Conservation (phyloP, 2,113 vertebrate species). For the Amblyopsis rosae region DNA sequence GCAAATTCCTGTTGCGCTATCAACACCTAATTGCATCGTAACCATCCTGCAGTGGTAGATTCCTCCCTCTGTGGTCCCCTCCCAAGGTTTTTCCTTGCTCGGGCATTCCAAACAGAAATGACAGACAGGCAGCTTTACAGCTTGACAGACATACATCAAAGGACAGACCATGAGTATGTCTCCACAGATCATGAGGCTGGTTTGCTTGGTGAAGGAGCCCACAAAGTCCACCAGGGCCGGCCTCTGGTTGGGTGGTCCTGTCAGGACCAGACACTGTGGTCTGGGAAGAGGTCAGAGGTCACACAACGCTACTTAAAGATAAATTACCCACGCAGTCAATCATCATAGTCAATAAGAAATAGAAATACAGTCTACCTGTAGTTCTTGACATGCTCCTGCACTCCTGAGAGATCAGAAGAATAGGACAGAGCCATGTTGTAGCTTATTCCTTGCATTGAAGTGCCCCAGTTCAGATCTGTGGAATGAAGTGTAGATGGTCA, state of each 20-base stretch:
- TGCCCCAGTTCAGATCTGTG: conserved; percentile 79
- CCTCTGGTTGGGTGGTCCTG: too few relatives aligned
- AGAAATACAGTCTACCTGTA: conserved; percentile 60
- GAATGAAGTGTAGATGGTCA: background rate
- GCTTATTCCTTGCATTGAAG: conserved; percentile 72
- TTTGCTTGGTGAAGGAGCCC: conserved; percentile 75
- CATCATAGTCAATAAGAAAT: background rate
- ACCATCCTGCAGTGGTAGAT: too few relatives aligned
- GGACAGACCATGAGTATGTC: too few relatives aligned
- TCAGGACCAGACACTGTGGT: too few relatives aligned
- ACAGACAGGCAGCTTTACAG: too few relatives aligned
- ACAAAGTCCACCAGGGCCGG: conserved; percentile 56
- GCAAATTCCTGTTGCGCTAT: too few relatives aligned
- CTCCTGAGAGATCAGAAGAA: conserved; percentile 65
- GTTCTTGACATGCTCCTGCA: conserved; percentile 81
- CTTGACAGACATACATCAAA: conserved; percentile 10
- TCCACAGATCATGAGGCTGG: conserved; percentile 63
- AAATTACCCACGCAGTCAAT: background rate
- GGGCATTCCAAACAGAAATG: too few relatives aligned
- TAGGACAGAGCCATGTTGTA: conserved; percentile 79
- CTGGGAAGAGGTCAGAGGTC: background rate
- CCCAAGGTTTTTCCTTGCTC: too few relatives aligned
- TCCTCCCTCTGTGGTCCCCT: too few relatives aligned
- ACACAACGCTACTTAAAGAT: too few relatives aligned
- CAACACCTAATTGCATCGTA: too few relatives aligned